Percentiles rank a stretch among this genome's conserved stretches.
These are phyloP conservation scores for Eilema griseolum DNA, from an alignment of 2,888 invertebrate genomes.

Conservation along the genomic window DNA sequence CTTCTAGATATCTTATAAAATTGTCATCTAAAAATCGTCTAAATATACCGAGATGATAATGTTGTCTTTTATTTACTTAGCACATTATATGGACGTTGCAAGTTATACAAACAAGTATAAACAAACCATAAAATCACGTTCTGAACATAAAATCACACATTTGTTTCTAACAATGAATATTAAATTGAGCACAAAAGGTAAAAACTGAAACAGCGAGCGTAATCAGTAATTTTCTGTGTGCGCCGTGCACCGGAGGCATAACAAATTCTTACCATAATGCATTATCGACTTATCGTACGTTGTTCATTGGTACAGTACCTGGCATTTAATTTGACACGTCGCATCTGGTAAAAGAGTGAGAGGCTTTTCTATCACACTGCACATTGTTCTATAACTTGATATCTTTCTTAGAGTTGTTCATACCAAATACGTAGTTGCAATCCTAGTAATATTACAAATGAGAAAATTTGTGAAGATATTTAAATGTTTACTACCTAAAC, in stretches of 20 bases:
- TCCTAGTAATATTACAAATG: neutral
- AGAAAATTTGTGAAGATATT: too few species aligned
- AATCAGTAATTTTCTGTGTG: conserved; percentile 41
- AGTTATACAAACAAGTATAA: conserved; percentile 2
- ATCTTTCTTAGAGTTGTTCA: neutral
- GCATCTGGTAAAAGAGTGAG: neutral
- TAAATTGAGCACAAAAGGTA: conserved; percentile 46
- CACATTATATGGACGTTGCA: neutral
- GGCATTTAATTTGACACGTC: neutral
- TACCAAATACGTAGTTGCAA: neutral
- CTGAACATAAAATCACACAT: conserved; percentile 36
- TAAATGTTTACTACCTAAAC: too few species aligned
- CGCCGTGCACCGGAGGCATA: conserved; percentile 39
- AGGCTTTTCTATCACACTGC: neutral
- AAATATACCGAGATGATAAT: too few species aligned
- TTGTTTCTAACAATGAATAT: conserved; percentile 42
- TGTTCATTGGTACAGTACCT: conserved; percentile 18
- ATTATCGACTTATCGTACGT: conserved; percentile 34
- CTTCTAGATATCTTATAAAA: too few species aligned
- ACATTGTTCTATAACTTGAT: neutral
- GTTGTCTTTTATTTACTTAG: neutral
- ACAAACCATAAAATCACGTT: conserved; percentile 38
- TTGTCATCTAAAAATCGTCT: too few species aligned
- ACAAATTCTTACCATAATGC: conserved; percentile 50
- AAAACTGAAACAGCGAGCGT: conserved; percentile 28